phyloP scores from a whole-genome alignment of 2,797 vertebrate species.

The Chiloscyllium punctatum region DNA sequence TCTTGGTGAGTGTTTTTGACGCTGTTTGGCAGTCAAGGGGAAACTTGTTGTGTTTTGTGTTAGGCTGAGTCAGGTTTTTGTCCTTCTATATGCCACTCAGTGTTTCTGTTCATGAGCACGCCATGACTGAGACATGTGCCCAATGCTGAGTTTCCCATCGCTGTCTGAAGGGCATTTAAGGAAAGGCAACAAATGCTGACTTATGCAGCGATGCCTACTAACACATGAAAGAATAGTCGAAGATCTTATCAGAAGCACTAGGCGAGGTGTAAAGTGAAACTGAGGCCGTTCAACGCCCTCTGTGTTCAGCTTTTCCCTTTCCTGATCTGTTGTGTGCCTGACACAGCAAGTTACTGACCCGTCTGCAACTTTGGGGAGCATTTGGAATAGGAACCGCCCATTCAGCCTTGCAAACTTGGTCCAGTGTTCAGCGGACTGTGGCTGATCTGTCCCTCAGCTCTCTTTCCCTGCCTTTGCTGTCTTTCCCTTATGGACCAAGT shows the following conservation, averaged over 20 bases:
- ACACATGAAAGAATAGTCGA: no score
- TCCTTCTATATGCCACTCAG: no score
- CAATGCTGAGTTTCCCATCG: neutral
- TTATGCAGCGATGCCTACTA: no score
- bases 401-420: neutral
- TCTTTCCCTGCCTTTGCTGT: neutral
- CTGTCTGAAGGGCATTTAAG: neutral
- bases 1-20: neutral
- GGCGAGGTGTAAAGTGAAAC: neutral
- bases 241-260: no score
- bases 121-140: neutral
- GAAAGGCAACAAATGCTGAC: neutral
- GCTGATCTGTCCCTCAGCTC: neutral
- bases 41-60: neutral
- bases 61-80: neutral
- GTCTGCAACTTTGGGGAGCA: neutral
- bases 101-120: neutral
- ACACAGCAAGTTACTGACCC: neutral
- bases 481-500: neutral
- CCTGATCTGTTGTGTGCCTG: neutral
- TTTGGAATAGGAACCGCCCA: neutral
- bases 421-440: neutral
- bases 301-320: neutral
- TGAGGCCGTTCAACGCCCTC: neutral
- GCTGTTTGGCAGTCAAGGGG: neutral